Conservation (phyloP, 2,113 vertebrate genomes). For the Sinosuthora webbiana region DNA sequence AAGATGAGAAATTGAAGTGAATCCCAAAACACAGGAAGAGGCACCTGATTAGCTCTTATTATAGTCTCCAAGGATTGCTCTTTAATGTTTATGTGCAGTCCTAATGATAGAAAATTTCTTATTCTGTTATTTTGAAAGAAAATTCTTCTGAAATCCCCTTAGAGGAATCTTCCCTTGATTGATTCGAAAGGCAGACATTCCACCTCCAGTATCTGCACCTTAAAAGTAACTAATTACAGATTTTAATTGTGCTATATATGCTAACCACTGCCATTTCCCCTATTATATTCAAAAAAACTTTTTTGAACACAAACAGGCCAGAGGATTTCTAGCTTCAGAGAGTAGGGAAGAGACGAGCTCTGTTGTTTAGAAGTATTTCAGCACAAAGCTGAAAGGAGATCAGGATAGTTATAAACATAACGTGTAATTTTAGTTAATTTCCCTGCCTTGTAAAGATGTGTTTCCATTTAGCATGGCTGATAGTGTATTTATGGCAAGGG, state of each 20-base stretch:
- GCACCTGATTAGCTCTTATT: background rate
- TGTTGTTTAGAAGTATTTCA: background rate
- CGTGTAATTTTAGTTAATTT: background rate
- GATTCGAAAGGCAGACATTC: background rate
- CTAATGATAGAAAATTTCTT: background rate
- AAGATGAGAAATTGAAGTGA: background rate
- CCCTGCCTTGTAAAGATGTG: background rate
- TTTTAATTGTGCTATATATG: background rate
- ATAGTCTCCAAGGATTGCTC: background rate
- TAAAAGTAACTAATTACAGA: background rate
- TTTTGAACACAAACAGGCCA: background rate
- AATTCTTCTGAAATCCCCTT: background rate
- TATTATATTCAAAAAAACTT: background rate
- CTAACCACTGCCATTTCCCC: background rate
- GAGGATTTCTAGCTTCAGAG: background rate
- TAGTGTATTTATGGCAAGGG: background rate
- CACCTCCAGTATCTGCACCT: background rate
- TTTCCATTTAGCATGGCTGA: background rate
- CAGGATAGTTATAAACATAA: background rate
- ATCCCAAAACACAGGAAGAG: background rate
- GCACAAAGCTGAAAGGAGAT: background rate
- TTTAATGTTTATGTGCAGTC: background rate
- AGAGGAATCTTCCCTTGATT: background rate
- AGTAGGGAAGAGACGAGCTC: background rate
- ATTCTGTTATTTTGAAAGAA: background rate